Conservation (phyloP, 2,113 vertebrate species). For the Pitta sordida region DNA sequence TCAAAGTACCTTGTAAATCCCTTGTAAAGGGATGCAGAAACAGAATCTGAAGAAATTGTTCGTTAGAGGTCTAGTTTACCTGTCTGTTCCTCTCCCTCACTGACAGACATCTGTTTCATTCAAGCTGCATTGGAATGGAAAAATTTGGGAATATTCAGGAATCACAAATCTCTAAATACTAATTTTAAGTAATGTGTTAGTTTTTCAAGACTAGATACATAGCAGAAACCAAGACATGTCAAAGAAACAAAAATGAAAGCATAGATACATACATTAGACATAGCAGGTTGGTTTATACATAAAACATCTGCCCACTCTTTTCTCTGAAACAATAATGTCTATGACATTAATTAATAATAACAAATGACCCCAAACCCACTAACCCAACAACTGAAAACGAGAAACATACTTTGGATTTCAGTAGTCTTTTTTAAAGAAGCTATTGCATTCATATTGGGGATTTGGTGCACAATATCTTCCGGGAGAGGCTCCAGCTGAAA, state of each 20-base stretch:
- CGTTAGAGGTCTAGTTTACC: background rate
- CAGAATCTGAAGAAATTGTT: background rate
- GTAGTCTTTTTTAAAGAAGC: slow-evolving; percentile 77
- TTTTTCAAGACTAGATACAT: background rate
- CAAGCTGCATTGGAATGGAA: background rate
- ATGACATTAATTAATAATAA: background rate
- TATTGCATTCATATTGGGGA: slow-evolving; percentile 75
- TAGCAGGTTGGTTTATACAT: background rate
- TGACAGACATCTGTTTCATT: background rate
- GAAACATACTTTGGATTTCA: slow-evolving; percentile 81
- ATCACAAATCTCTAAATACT: background rate
- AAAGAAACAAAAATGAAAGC: background rate
- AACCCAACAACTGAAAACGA: background rate
- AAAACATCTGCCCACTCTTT: background rate
- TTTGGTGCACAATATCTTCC: slow-evolving; percentile 72
- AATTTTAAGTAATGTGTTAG: background rate
- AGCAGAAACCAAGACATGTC: background rate
- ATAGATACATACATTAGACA: background rate
- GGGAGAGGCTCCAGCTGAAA: slow-evolving; percentile 79
- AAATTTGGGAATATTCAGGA: background rate
- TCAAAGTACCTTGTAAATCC: background rate
- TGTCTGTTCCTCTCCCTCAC: background rate
- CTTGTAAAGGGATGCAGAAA: background rate
- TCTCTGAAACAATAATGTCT: background rate
- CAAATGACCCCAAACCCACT: background rate